Base-by-base conservation (phyloP, 2,797 vertebrate genomes). In the Gallinago stenura region DNA sequence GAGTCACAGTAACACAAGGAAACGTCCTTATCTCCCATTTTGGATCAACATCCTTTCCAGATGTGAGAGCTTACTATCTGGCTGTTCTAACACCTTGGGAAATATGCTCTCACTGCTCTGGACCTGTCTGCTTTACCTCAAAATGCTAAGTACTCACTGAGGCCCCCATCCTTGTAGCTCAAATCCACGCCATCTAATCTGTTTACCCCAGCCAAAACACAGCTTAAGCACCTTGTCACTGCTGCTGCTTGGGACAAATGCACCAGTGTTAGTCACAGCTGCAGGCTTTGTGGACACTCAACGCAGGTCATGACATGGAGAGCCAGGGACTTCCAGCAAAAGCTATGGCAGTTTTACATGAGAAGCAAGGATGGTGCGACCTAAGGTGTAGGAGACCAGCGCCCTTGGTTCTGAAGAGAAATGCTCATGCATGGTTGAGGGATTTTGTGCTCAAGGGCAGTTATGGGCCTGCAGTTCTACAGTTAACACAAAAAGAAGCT, bases 401-500 rank as follows among this genome's bases (percentile, higher is more conserved):
- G 12, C 19, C 6, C 19, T 54, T 46, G 33, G 15, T 14, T 64
- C 31, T 61, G 19, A 77, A 62, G 41, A 72, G 7, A 89, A 93
- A 82, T 69, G 80, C 24, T 70, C 9, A 33, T 30, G 7, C 3
- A 1, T 13, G 10, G 5, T 41, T 1, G 2, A 39, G 24, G 12
- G 31, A 48, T 68, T 71, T 89, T 83, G 26, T 6, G 0, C 13
- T 65, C 26, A 51, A 30, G 14, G 5, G 11, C 4, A 4, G 2
- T 57, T 72, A 39, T 25, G 18, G 7, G 3, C 31, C 35, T 56
- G 30, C 31, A 56, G 2, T 0, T 0, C 26, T 65, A n/a, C 18
- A 57, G 8, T 9, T 12, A 82, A 57, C 16, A 70, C 3, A 28
- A 58, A 56, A 25, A 54, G 56, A 43, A 4, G 19, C 14, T 6